These are phyloP conservation scores for Ooceraea biroi DNA, from an alignment of 1,140 invertebrate genomes.

Conservation along the genomic window DNA sequence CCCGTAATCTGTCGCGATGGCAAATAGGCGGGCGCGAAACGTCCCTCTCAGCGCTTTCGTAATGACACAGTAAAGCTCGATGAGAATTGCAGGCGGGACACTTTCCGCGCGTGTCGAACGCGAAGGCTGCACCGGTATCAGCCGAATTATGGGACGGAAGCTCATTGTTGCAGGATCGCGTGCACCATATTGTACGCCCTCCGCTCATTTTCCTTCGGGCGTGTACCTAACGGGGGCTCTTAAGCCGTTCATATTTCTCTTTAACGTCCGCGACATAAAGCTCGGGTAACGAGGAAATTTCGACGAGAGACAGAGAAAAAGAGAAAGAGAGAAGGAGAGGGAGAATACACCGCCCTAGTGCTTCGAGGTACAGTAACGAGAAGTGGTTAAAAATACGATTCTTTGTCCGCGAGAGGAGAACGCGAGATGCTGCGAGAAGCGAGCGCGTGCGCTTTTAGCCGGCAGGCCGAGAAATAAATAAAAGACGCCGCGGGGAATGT, in stretches of 20 bases:
- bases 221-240: constrained; percentile 46
- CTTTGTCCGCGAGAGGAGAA: constrained; percentile 60
- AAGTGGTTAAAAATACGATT: constrained; percentile 75
- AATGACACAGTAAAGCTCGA: not conserved
- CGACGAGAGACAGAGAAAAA: constrained; percentile 3
- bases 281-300: constrained; percentile 59
- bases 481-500: constrained; percentile 55
- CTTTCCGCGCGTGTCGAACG: constrained; percentile 33
- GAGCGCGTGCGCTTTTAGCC: constrained; percentile 50
- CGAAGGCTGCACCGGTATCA: not conserved
- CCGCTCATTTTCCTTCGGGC: constrained; percentile 55
- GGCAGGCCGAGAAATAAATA: constrained; percentile 29
- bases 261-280: constrained; percentile 61
- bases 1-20: not conserved
- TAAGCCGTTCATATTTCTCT: constrained; percentile 69
- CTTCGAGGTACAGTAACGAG: constrained; percentile 59
- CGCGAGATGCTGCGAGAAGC: constrained; percentile 9
- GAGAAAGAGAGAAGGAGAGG: not conserved
- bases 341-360: not conserved
- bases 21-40: not conserved
- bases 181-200: constrained; percentile 32
- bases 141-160: constrained; percentile 35
- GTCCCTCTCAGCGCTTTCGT: not conserved
- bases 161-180: constrained; percentile 45
- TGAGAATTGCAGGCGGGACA: not conserved